Percentiles rank a stretch among this genome's conserved stretches.
phyloP scores from a whole-genome alignment of 2,888 invertebrate genomes.

The Lordiphosa andalusiaca region DNA sequence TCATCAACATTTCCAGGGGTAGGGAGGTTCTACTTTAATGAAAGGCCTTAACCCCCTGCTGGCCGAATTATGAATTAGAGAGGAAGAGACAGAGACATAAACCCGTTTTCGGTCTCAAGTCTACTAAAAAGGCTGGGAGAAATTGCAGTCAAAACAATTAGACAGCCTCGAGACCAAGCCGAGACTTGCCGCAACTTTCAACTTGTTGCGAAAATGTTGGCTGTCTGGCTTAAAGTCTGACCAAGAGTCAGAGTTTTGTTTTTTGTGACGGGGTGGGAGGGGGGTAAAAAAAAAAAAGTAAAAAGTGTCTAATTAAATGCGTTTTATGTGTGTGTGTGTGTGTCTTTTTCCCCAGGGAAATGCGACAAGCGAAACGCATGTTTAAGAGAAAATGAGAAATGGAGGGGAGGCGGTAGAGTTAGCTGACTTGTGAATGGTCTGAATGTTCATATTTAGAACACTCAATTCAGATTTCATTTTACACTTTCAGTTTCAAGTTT shows the following conservation, averaged over 20 bases:
- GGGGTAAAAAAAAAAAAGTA: slow-evolving; percentile 30
- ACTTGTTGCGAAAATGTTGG: slow-evolving; percentile 50
- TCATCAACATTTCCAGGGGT: background rate
- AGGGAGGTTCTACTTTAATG: background rate
- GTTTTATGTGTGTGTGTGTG: slow-evolving; percentile 9
- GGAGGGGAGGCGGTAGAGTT: background rate
- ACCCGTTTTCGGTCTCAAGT: slow-evolving; percentile 39
- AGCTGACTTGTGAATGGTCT: slow-evolving; percentile 9
- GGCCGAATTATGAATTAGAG: slow-evolving; percentile 32
- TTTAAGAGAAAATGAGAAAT: slow-evolving; percentile 22
- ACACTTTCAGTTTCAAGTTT: too few species aligned
- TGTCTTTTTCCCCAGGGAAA: slow-evolving; percentile 30
- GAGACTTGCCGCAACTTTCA: slow-evolving; percentile 28
- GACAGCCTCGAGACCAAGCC: slow-evolving; percentile 35
- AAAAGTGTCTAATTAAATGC: slow-evolving; percentile 55
- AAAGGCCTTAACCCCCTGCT: slow-evolving; percentile 25
- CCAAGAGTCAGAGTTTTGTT: slow-evolving; percentile 10
- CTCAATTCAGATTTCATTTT: too few species aligned
- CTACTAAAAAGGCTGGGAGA: slow-evolving; percentile 55
- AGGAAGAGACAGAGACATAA: slow-evolving; percentile 13
- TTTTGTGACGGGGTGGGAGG: slow-evolving; percentile 27
- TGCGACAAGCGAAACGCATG: slow-evolving; percentile 8
- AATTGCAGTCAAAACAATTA: slow-evolving; percentile 66
- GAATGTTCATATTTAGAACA: too few species aligned
- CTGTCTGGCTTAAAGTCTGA: slow-evolving; percentile 18